phyloP scores from a whole-genome alignment of 2,888 invertebrate species.

The Sinelater perroti region DNA sequence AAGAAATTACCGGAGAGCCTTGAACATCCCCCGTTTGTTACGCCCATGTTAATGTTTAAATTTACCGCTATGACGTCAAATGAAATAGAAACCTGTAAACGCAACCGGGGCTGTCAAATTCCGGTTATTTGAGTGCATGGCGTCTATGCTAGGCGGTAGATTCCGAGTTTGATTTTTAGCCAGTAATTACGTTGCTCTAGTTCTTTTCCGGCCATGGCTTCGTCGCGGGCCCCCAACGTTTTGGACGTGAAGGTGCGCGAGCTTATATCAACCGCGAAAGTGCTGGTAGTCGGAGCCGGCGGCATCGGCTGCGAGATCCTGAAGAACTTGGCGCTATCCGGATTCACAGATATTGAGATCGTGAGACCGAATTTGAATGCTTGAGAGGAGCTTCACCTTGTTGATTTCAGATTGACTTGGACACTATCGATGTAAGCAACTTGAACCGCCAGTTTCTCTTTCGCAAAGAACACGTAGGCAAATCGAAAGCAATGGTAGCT shows the following conservation, averaged over 20 bases:
- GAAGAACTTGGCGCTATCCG: slow-evolving; percentile 95
- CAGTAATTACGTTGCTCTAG: no score
- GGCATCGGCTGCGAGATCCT: slow-evolving; percentile 99
- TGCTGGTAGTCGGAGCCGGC: slow-evolving; percentile 94
- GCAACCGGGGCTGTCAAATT: no score
- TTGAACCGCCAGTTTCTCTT: slow-evolving; percentile 99
- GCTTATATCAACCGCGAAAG: slow-evolving; percentile 74
- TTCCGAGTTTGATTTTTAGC: no score
- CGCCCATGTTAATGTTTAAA: no score
- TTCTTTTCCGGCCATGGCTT: no score
- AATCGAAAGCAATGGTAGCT: slow-evolving; percentile 94
- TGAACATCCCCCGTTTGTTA: no score
- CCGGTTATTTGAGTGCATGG: no score
- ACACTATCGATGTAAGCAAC: slow-evolving; percentile 99
- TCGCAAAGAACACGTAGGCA: slow-evolving; percentile 96
- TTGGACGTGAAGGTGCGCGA: slow-evolving; percentile 72
- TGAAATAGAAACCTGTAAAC: no score
- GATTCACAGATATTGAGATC: slow-evolving; percentile 92
- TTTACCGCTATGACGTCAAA: no score
- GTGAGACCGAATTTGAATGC: slow-evolving; percentile 78
- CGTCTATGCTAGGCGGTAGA: no score
- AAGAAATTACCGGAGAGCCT: no score
- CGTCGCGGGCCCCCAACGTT: slow-evolving; percentile 68
- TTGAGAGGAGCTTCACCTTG: no score
- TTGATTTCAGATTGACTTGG: slow-evolving; percentile 90